Conservation (phyloP, 2,797 vertebrate genomes). For the Phrynocephalus vlangalii region DNA sequence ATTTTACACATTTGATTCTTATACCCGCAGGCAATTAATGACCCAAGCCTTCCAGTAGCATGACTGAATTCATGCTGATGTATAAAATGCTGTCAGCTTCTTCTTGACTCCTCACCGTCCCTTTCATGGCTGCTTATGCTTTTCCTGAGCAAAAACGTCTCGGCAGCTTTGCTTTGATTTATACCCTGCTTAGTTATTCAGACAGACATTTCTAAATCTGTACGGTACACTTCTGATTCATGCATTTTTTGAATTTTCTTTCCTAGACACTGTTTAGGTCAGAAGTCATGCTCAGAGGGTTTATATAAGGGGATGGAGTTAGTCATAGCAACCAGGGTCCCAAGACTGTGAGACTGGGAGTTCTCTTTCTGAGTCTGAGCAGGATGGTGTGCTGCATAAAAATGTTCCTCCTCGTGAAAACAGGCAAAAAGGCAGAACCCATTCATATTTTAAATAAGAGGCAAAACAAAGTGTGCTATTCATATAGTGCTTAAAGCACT, state of each 20-base stretch:
- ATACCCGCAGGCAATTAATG: neutral
- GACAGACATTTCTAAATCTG: conserved; percentile 18
- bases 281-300: neutral
- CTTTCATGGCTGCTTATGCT: conserved; percentile 6
- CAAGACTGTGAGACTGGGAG: neutral
- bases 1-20: neutral
- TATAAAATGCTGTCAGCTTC: neutral
- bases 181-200: conserved; percentile 23
- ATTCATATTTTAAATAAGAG: neutral
- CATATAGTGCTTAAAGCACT: no score
- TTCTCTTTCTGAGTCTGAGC: neutral
- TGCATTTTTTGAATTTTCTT: accelerated
- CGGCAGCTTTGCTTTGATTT: conserved; percentile 18
- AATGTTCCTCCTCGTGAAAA: neutral
- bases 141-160: conserved; percentile 4
- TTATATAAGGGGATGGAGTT: neutral
- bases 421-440: neutral
- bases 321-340: neutral
- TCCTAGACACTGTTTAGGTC: neutral
- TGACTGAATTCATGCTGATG: neutral
- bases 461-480: no score
- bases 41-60: conserved; percentile 5
- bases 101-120: neutral
- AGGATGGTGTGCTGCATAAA: neutral
- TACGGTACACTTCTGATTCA: neutral